Base-by-base conservation (phyloP, 2,797 vertebrate genomes). In the Prunella strophiata region DNA sequence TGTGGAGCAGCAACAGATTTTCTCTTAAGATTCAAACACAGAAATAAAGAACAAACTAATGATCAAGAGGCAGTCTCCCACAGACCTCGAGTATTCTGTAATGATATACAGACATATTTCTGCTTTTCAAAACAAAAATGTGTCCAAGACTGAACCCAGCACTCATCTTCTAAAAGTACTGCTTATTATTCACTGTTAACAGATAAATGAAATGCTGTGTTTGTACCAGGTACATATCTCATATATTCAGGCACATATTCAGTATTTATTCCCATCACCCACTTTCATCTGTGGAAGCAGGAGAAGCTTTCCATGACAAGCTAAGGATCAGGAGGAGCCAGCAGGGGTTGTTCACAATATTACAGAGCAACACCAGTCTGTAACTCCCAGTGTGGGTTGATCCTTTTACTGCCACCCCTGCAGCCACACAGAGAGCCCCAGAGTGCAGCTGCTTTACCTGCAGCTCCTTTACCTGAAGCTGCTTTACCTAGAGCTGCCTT, bases 141-240 rank as follows among this genome's bases (percentile, higher is more conserved):
- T 54, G 71, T 68, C 76, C 72, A 66, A 29, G 82, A 30, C 36
- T 43, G 34, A 91, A 45, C 23, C n/a, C 34, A 76, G 45, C 43
- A 43, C 45, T 93, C 52, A 10, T 76, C 62, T 65, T 71, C 73
- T 88, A 32, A 77, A 89, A 91, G 54, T 48, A 15, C 26, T 71
- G 68, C n/a, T 87, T 94, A 36, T 94, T 96, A 70, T 74, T 92
- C 73, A 55, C 67, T 55, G 88, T 85, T 93, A 96, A n/a, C 47
- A 76, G 74, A 66, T 42, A 90, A 95, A 94, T 76, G 63, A 38
- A 67, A 88, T 88, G 59, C 63, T 52, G 29, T 74, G 76, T 78
- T 84, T 76, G 23, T 86, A 59, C 12, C 58, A 90, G 93, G 81
- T 89, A 63, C 45, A 4, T 34, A 11, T 45, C 70, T 88, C 52